Evolutionary conservation across 2,113 vertebrate genomes (phyloP).

Genomic region (Formicarius rufipectus): DNA sequence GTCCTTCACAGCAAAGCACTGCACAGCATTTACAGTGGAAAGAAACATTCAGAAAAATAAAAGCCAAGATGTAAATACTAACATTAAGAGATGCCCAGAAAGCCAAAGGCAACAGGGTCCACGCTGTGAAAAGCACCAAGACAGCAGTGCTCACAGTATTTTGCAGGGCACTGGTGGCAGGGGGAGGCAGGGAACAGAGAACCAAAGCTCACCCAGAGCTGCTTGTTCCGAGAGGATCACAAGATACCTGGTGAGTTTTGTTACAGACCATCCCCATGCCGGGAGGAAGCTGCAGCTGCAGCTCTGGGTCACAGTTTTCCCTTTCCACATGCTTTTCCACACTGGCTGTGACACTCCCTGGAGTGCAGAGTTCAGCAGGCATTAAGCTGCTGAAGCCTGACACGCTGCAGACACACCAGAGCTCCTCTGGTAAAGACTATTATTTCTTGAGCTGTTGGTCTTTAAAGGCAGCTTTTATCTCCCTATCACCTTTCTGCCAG

Average conservation of each 20-base stretch:
- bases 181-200: not conserved
- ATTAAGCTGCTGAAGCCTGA: not conserved
- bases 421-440: not conserved
- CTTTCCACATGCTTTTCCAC: not conserved
- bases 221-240: rapidly evolving
- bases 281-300: not conserved
- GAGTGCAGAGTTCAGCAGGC: not conserved
- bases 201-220: not conserved
- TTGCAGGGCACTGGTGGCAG: not conserved
- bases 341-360: rapidly evolving
- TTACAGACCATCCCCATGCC: rapidly evolving
- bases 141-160: not conserved
- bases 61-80: not conserved
- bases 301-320: not conserved
- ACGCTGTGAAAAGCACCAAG: not conserved
- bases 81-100: not conserved
- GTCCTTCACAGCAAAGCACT: rapidly evolving
- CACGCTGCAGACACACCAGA: not conserved
- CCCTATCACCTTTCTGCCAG: conserved; percentile 44
- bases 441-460: conserved; percentile 23
- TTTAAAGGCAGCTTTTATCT: conserved; percentile 35
- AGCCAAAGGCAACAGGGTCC: not conserved
- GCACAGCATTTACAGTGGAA: not conserved
- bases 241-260: not conserved
- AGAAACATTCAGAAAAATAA: not conserved